Base-by-base conservation (phyloP, 2,888 invertebrate species). In the Syrista parreyssii region DNA sequence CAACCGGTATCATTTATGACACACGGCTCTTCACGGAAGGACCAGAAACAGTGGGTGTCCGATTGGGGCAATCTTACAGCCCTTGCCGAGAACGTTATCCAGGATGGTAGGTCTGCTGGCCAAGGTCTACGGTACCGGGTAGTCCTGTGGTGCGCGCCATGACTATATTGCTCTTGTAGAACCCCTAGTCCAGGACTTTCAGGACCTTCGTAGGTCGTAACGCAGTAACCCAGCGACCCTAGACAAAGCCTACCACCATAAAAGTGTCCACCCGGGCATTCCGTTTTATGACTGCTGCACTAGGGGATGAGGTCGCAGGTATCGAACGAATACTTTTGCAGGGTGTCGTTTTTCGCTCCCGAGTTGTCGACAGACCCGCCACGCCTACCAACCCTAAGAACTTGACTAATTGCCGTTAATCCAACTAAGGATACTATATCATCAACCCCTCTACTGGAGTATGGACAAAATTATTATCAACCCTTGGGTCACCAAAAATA, bases 231-330 rank as follows among this genome's bases (percentile, higher is more conserved):
- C 81, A 77, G 80, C 81, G 80, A 79, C 79, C 80, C 82, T 86
- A 85, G 81, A 88, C 86, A 88, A 89, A 87, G 86, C 86, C 81
- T 79, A 82, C 83, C 82, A 85, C 82, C 88, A 88, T 90, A 89
- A 90, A 89, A 88, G 86, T 89, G 88, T 89, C 87, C 87, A 84
- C 83, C 84, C 84, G 79, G 78, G 79, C 84, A 80, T 84, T 81
- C 78, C 86, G 86, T 84, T 89, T 89, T 89, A 89, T 84, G 87
- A 79, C 83, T 82, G 79, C 80, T 81, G 80, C 81, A 82, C 81
- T 82, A 80, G 80, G 80, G 80, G 32, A 32, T 23, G 74, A 9
- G 35, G 12, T 31, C 74, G 11, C 35, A 74, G 74, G 74, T 74
- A 35, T 35, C 74, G 74, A 31, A 31, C 73, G 32, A 12, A 71